Base-by-base conservation (phyloP, 2,113 vertebrate genomes). In the Pedionomus torquatus region DNA sequence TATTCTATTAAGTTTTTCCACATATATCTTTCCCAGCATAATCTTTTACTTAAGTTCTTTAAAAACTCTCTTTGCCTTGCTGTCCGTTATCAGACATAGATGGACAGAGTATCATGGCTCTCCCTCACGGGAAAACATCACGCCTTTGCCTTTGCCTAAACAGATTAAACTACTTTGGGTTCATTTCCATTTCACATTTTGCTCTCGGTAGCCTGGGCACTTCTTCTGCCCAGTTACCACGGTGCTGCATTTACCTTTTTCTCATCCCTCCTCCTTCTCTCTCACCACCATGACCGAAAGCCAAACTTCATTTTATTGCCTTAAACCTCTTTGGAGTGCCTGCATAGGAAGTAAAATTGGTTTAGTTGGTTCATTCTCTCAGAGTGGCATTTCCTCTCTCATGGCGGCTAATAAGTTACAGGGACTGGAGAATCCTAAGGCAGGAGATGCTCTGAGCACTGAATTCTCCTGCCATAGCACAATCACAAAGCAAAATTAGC, bases 1-100 rank as follows among this genome's bases (percentile, higher is more conserved):
- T 41, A 61, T 85, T 95, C 70, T 65, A 84, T 43, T 79, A 72
- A 46, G 17, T 41, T 77, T 46, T 83, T 48, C 44, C 49, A 70
- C 37, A 9, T 51, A 2, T 65, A 58, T 55, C 49, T 86, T 88
- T 93, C 39, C 70, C 25, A 95, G 80, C 10, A 35, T 70, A 68
- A 89, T 58, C 21, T 88, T 89, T 76, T 64, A 83, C 41, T 83
- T 51, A 70, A 41, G 25, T 46, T 66, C 51, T 83, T 94, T 48
- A 63, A 88, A 91, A 91, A 6, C 20, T 37, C 61, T 28, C 17
- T 37, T 28, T 82, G 60, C 5, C 71, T 89, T 71, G 24, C 35
- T 78, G 68, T 46, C 13, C 83, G 30, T 54, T 75, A 55, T 20
- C 14, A 39, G 68, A 83, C 46, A 1, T 0, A 80, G 52, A 65